A percentile compares a stretch with the other conserved stretches of the same genome.
Conservation (phyloP, 1,140 invertebrate genomes). For the Drosophila takahashii region DNA sequence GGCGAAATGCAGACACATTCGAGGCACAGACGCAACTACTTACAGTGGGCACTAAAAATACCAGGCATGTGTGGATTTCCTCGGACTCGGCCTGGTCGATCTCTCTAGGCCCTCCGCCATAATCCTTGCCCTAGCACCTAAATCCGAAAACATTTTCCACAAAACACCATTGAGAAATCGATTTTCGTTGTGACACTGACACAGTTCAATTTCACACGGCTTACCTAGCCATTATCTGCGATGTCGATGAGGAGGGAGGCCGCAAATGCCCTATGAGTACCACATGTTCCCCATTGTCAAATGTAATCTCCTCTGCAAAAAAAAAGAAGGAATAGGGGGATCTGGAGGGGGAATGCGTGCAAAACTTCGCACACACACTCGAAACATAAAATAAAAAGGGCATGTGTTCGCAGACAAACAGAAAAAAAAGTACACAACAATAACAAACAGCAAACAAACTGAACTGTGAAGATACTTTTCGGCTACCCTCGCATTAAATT, state of each 20-base stretch:
- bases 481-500: conserved; percentile 60
- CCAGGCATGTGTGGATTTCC: background rate
- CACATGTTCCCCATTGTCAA: conserved; percentile 59
- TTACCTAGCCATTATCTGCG: conserved; percentile 45
- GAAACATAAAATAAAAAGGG: conserved; percentile 56
- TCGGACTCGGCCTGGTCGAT: conserved; percentile 9
- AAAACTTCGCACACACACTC: conserved; percentile 49
- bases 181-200: conserved; percentile 50
- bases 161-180: conserved; percentile 28
- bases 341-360: conserved; percentile 31
- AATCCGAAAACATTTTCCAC: conserved; percentile 17
- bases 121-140: conserved; percentile 15
- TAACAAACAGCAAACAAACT: conserved; percentile 47
- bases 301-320: conserved; percentile 48
- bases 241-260: conserved; percentile 11
- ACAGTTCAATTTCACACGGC: conserved; percentile 52
- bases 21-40: conserved; percentile 35
- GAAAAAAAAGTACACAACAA: conserved; percentile 44
- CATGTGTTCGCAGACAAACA: conserved; percentile 56
- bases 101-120: background rate
- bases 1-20: conserved; percentile 52
- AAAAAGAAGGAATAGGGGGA: conserved; percentile 2
- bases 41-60: conserved; percentile 48
- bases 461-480: conserved; percentile 62
- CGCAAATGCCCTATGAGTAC: conserved; percentile 32